A percentile compares a stretch with the other conserved stretches of the same genome.
These are phyloP conservation scores for Clarias platycephalus DNA, from an alignment of 2,797 vertebrate species.

Conservation along the genomic window DNA sequence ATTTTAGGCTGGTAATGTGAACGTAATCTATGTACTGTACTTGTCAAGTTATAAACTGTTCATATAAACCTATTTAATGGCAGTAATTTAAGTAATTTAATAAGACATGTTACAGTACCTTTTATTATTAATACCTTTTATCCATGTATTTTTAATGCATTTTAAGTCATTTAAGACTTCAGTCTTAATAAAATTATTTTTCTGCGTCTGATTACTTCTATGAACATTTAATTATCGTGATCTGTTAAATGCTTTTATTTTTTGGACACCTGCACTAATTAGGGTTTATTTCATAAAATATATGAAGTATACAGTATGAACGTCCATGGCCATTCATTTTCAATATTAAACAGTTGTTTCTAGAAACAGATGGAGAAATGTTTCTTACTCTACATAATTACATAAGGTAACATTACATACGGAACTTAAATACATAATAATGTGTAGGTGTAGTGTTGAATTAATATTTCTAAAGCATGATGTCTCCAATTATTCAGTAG, in stretches of 20 bases:
- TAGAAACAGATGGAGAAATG: background rate
- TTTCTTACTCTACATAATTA: background rate
- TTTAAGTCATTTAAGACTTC: too few species aligned
- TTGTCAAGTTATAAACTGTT: too few species aligned
- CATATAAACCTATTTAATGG: too few species aligned
- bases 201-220: background rate
- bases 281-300: background rate
- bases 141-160: too few species aligned
- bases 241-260: background rate
- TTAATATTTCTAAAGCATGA: conserved; percentile 15
- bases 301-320: background rate
- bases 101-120: too few species aligned
- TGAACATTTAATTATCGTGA: background rate
- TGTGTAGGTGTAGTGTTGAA: background rate
- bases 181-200: background rate
- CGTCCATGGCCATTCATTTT: background rate
- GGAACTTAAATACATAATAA: background rate
- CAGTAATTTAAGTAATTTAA: too few species aligned
- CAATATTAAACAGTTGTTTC: background rate
- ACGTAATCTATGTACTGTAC: too few species aligned
- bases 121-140: too few species aligned
- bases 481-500: conserved; percentile 33
- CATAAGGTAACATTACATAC: background rate
- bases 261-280: background rate
- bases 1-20: too few species aligned